Evolutionary conservation across 2,888 invertebrate genomes (phyloP).

Genomic region (Apodemia mormo): DNA sequence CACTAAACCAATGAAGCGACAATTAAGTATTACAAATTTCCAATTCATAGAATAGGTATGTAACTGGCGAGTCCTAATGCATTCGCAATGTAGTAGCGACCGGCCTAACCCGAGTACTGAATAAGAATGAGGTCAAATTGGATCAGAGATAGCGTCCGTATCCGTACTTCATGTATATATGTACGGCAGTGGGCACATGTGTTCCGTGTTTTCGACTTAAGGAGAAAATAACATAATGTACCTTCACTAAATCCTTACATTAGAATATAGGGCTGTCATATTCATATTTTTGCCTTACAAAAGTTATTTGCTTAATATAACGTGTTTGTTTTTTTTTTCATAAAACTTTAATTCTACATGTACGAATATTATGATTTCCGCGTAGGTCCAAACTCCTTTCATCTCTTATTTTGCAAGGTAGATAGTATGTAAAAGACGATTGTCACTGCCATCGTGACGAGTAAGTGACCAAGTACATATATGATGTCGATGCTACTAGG

Average conservation of each 20-base stretch:
- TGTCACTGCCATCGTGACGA: too few species aligned
- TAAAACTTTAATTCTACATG: too few species aligned
- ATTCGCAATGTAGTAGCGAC: constrained; percentile 62
- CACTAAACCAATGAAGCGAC: not conserved
- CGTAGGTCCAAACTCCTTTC: too few species aligned
- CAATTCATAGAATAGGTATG: constrained; percentile 19
- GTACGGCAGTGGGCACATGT: constrained; percentile 38
- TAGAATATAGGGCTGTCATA: too few species aligned
- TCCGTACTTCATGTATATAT: constrained; percentile 42
- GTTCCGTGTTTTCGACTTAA: constrained; percentile 37
- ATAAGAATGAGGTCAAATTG: constrained; percentile 76
- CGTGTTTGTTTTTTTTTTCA: too few species aligned
- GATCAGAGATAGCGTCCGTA: constrained; percentile 64
- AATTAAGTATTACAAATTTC: constrained; percentile 16
- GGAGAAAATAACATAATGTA: constrained; percentile 27
- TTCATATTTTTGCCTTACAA: too few species aligned
- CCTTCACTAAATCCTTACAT: not conserved
- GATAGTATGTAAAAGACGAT: too few species aligned
- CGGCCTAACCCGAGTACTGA: constrained; percentile 39
- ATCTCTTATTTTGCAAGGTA: too few species aligned
- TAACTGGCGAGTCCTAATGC: constrained; percentile 56
- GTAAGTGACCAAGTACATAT: too few species aligned
- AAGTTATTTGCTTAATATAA: too few species aligned
- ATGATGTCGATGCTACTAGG: too few species aligned
- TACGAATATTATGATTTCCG: too few species aligned